Conservation (phyloP, 2,888 invertebrate species). For the Pachycephus smyrnensis region DNA sequence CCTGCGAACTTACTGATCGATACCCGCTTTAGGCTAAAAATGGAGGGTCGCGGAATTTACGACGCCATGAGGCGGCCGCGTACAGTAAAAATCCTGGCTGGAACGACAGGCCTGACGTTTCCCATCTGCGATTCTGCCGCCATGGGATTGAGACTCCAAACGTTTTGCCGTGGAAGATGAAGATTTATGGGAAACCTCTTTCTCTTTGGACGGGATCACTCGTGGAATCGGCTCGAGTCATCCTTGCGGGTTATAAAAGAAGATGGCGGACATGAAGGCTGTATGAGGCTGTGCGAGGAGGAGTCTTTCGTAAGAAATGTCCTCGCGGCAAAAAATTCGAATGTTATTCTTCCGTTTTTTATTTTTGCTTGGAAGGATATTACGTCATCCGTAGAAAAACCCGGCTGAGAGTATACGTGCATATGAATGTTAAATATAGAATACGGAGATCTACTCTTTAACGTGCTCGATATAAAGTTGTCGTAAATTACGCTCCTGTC, state of each 20-base stretch:
- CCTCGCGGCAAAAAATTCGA: not conserved
- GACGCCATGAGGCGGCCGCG: slow-evolving; percentile 28
- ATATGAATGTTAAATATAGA: not conserved
- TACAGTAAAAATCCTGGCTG: slow-evolving; percentile 35
- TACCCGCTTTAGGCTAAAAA: slow-evolving; percentile 50
- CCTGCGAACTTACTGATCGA: slow-evolving; percentile 58
- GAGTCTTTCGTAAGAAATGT: not conserved
- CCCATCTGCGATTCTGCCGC: slow-evolving; percentile 7
- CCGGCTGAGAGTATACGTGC: not conserved
- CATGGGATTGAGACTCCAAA: slow-evolving; percentile 6
- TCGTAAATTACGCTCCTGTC: not conserved
- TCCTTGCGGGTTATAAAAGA: not conserved
- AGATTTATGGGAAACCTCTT: not conserved
- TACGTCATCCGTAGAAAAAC: not conserved
- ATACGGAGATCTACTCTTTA: not conserved
- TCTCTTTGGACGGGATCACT: not conserved
- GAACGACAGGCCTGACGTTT: slow-evolving; percentile 37
- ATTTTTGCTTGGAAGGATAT: not conserved
- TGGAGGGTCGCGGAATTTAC: slow-evolving; percentile 36
- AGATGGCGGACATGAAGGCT: not conserved
- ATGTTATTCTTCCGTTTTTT: not conserved
- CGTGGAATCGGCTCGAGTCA: not conserved
- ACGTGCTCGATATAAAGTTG: not conserved
- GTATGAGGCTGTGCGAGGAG: not conserved
- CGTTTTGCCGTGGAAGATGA: not conserved